These are phyloP conservation scores for Catharus ustulatus DNA, from an alignment of 2,797 vertebrate genomes.

Conservation along the genomic window DNA sequence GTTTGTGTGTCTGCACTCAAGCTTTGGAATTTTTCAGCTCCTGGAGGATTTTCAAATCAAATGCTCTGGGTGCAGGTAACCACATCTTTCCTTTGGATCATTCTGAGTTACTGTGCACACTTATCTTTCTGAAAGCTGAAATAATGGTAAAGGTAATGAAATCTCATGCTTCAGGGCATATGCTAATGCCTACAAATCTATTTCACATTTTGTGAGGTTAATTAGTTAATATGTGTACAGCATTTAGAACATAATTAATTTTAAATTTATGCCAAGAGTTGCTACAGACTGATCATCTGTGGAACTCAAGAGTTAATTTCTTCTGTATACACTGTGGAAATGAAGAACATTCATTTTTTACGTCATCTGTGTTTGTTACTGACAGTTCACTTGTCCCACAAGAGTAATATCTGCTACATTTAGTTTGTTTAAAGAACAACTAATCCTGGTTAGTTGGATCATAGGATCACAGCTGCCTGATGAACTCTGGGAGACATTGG, in stretches of 20 bases:
- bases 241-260: neutral
- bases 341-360: neutral
- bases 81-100: neutral
- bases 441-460: neutral
- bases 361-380: neutral
- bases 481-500: neutral
- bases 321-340: neutral
- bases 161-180: constrained; percentile 22
- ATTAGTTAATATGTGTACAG: constrained; percentile 13
- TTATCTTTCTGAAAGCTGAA: neutral
- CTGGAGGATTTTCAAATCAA: neutral
- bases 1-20: neutral
- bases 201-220: constrained; percentile 15
- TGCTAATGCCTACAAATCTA: constrained; percentile 35
- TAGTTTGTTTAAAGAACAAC: neutral
- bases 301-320: constrained; percentile 4
- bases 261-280: neutral
- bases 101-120: neutral
- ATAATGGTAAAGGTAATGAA: constrained; percentile 41
- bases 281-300: neutral
- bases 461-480: neutral
- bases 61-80: neutral
- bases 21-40: neutral
- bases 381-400: neutral
- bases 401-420: neutral